Evolutionary conservation across 2,888 invertebrate species (phyloP).

Genomic region (Girardia tigrina): DNA sequence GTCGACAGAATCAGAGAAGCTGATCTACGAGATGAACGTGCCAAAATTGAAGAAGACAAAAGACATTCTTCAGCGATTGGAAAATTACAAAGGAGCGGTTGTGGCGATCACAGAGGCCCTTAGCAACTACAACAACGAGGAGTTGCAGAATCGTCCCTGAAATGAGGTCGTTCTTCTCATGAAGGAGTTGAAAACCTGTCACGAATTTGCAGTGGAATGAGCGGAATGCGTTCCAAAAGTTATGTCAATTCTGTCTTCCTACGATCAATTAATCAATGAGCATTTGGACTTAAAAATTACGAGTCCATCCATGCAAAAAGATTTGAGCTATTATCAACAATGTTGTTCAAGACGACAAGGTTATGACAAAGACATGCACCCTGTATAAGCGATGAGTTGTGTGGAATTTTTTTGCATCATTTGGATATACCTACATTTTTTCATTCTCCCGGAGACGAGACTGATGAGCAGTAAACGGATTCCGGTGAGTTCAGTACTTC

Average conservation of each 20-base stretch:
- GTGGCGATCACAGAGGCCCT: conserved; percentile 57
- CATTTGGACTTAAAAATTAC: conserved; percentile 78
- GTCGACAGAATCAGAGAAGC: conserved; percentile 59
- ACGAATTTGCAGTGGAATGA: conserved; percentile 28
- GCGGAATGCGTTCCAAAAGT: conserved; percentile 69
- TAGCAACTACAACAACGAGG: conserved; percentile 67
- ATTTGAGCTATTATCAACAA: no score
- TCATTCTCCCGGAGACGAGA: no score
- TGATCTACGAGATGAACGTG: conserved; percentile 53
- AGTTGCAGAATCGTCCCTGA: conserved; percentile 67
- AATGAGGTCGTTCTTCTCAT: conserved; percentile 72
- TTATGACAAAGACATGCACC: no score
- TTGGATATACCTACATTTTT: no score
- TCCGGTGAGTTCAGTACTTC: no score
- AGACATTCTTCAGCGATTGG: conserved; percentile 28
- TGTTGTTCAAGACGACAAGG: no score
- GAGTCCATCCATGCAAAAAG: no score
- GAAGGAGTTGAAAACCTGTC: conserved; percentile 53
- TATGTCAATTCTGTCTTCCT: conserved; percentile 70
- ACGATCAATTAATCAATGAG: conserved; percentile 72
- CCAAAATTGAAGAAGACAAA: conserved; percentile 24
- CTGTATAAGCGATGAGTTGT: no score
- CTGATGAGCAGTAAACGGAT: no score
- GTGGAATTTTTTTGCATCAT: no score
- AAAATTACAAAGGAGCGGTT: conserved; percentile 37